Evolutionary conservation across 2,797 vertebrate genomes (phyloP), one percentile per base, ranked within the genome.

Genomic region (Melopsittacus undulatus): DNA sequence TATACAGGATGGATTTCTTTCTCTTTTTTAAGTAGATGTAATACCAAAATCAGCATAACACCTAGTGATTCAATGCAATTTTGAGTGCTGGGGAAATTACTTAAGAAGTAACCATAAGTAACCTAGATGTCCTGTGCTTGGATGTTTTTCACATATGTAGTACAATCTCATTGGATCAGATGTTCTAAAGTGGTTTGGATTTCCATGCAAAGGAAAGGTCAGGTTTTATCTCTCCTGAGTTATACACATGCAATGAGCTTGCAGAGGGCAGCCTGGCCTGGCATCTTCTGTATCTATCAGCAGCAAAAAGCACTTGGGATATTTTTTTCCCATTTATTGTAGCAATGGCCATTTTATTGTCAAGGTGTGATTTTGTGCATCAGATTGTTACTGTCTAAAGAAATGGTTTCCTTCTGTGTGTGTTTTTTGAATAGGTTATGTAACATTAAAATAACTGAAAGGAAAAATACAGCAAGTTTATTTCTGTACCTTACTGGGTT

Each of bases 71-170:
- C 54, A 40, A 15, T 51, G 27, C 8, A 13, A 56, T 94, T 88
- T 42, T 73, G 26, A 73, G 30, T 34, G 4, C 46, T 74, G 40
- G 48, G 13, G 34, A 92, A 76, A 68, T 40, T 20, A 14, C 40
- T 17, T 21, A 30, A 36, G 9, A 15, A 84, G 30, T 49, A 76
- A 82, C 30, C 0, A 0, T 19, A 51, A 67, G 36, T 66, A 87
- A 77, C 23, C 4, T 20, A 24, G 63, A 73, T 1, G 0, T 72
- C 56, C 10, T 38, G 29, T 0, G 0, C 29, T 49, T 87, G 38
- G 49, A 30, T 75, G 34, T 52, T 74, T 78, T 82, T 89, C 38
- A 24, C 22, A 30, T 43, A 30, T 15, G 2, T 56, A 9, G 8
- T 38, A 27, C 3, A 14, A 22, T 93, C 48, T 56, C 9, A 7